These are phyloP conservation scores for Sarcophaga rosellei DNA, from an alignment of 2,888 invertebrate genomes.

Conservation along the genomic window DNA sequence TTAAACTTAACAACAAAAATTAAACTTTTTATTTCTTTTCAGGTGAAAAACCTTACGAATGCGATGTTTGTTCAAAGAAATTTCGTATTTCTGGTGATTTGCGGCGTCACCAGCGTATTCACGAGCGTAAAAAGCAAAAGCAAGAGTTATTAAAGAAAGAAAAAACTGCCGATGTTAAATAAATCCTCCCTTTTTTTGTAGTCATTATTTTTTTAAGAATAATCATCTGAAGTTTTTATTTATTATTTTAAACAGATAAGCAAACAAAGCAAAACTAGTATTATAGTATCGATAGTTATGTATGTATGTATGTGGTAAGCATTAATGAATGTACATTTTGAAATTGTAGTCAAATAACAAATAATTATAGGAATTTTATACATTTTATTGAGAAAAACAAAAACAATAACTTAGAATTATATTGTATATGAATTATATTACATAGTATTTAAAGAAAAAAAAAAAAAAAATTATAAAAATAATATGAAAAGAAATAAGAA, in stretches of 20 bases:
- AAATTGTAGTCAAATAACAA: slow-evolving; percentile 36
- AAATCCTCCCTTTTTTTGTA: background rate
- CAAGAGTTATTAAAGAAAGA: slow-evolving; percentile 40
- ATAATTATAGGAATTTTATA: slow-evolving; percentile 51
- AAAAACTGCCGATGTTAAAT: slow-evolving; percentile 27
- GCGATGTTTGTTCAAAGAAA: slow-evolving; percentile 88
- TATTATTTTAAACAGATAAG: background rate
- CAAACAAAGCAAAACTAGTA: slow-evolving; percentile 47
- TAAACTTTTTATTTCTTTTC: background rate
- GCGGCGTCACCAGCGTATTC: slow-evolving; percentile 89
- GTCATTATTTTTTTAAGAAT: slow-evolving; percentile 40
- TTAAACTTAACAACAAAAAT: no score
- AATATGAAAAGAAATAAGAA: no score
- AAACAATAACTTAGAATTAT: background rate
- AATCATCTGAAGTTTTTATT: slow-evolving; percentile 21
- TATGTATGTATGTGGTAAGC: background rate
- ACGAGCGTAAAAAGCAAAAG: slow-evolving; percentile 81
- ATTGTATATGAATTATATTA: background rate
- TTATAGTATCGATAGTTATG: slow-evolving; percentile 27
- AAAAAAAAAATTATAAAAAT: no score
- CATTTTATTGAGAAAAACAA: background rate
- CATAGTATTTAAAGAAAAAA: no score
- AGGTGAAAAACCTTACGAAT: slow-evolving; percentile 90
- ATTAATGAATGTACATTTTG: slow-evolving; percentile 54
- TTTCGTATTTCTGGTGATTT: slow-evolving; percentile 93